Conservation (phyloP, 2,888 invertebrate genomes). For the Exephanes ischioxanthus region DNA sequence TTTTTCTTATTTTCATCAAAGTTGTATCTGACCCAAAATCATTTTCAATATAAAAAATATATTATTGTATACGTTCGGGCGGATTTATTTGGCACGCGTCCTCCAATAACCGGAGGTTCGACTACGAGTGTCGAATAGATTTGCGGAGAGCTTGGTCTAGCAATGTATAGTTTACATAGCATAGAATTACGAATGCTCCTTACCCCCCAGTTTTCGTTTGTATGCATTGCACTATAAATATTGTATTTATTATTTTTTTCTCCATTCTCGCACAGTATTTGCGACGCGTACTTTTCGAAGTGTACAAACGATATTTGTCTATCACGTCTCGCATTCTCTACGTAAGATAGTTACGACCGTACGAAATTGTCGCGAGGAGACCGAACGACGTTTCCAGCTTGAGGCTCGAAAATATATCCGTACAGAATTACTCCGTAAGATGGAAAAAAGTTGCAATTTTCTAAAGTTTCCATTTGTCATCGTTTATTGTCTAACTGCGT, state of each 20-base stretch:
- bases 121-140: slow-evolving; percentile 27
- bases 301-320: slow-evolving; percentile 67
- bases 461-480: background rate
- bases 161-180: slow-evolving; percentile 51
- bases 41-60: slow-evolving; percentile 53
- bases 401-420: background rate
- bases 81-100: slow-evolving; percentile 1
- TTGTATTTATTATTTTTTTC: slow-evolving; percentile 71
- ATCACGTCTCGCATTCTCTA: slow-evolving; percentile 62
- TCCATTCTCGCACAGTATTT: slow-evolving; percentile 65
- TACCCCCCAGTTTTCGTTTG: slow-evolving; percentile 42
- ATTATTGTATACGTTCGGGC: slow-evolving; percentile 36
- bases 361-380: slow-evolving; percentile 26
- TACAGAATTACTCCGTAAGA: background rate
- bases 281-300: slow-evolving; percentile 45
- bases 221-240: slow-evolving; percentile 71
- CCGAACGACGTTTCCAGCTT: slow-evolving; percentile 19
- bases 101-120: slow-evolving; percentile 41
- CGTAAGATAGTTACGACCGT: slow-evolving; percentile 23
- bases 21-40: slow-evolving; percentile 51
- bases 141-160: slow-evolving; percentile 35
- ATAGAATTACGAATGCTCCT: slow-evolving; percentile 31
- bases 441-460: background rate
- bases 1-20: slow-evolving; percentile 38
- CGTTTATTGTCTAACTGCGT: background rate